Conservation (phyloP, 2,797 vertebrate genomes). For the Tauraco hartlaubi region DNA sequence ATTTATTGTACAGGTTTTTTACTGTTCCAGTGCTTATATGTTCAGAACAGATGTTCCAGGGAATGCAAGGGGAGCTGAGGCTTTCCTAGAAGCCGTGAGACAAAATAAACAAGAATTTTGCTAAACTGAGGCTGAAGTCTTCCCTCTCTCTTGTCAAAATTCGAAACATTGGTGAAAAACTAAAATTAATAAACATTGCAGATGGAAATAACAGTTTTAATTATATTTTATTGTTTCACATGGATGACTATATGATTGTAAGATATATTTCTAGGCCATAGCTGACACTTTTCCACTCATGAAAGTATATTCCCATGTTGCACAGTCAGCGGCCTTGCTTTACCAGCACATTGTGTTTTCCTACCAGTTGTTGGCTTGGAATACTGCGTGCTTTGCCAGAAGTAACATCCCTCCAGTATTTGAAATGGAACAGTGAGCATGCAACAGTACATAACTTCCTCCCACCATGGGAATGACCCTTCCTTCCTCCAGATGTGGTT, state of each 20-base stretch:
- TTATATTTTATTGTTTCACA: neutral
- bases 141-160: neutral
- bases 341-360: neutral
- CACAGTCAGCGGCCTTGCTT: neutral
- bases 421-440: neutral
- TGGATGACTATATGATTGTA: neutral
- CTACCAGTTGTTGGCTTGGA: neutral
- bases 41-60: neutral
- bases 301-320: neutral
- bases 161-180: neutral
- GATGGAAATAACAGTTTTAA: neutral
- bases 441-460: neutral
- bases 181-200: neutral
- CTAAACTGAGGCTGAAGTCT: neutral
- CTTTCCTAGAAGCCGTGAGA: neutral
- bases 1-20: neutral
- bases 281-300: neutral
- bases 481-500: constrained; percentile 19
- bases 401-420: neutral
- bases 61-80: neutral
- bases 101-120: neutral
- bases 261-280: neutral
- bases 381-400: neutral
- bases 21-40: neutral
- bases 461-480: neutral